Evolutionary conservation across 2,888 invertebrate species (phyloP), one percentile per base, ranked within the genome.

Genomic region (Malthinus seriepunctatus): DNA sequence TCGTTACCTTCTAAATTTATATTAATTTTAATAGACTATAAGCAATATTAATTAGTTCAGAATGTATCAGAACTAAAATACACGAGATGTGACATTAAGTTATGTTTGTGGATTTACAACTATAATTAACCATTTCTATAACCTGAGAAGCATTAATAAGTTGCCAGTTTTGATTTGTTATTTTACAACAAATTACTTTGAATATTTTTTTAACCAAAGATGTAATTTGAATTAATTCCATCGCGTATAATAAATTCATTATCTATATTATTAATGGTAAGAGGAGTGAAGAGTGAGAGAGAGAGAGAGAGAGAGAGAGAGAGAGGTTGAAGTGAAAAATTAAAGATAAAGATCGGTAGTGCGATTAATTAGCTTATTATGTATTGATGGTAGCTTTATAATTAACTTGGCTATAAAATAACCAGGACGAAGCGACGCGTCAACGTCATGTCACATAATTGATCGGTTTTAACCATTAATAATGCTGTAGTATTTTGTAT

Each of bases 351-450:
- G 39, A 66, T 64, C 63, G 42, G 32, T 55, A 60, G 61, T 63
- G 51, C 51, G 42, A 53, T 66, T 66, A 66, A 66, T 66, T 66
- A 62, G 58, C 62, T 65, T 65, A 66, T 66, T 63, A 58, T 23
- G 23, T 62, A 52, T 58, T 48, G 57, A 55, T 60, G 56, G 64
- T 62, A 63, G 64, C 63, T 52, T 47, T 39, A 53, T 64, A 63
- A 65, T 65, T 60, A 64, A 64, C 61, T 39, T 47, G 51, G 38
- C 56, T 51, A 46, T 51, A 53, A 47, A 58, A 37, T 48, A 53
- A 37, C 53, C 58, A 46, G 47, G 47, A 51, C 42, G 47, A 50
- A 23, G 56, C 51, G 51, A 56, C 47, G n/a, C n/a, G 56, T 56
- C 51, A 56, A 47, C 56, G 56, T 51, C 56, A 56, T 47, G 47